A percentile compares a stretch with the other conserved stretches of the same genome.
phyloP scores from a whole-genome alignment of 2,888 invertebrate species.

The Chrysodeixis includens region DNA sequence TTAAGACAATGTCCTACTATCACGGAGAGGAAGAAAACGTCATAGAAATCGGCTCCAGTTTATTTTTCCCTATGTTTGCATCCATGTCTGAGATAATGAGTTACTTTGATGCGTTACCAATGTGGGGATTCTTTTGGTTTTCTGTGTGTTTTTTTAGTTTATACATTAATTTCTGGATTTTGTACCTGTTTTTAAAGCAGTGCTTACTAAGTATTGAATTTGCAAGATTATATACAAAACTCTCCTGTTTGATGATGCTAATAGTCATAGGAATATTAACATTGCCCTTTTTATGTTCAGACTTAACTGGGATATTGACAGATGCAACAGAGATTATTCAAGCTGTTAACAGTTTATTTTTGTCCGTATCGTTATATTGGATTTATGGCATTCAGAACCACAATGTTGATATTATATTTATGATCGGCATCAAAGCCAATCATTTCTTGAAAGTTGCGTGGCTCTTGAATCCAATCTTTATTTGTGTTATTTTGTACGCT shows the following conservation, averaged over 20 bases:
- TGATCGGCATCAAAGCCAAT: constrained; percentile 83
- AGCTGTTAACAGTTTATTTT: constrained; percentile 70
- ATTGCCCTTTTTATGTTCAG: constrained; percentile 79
- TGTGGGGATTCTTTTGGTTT: constrained; percentile 81
- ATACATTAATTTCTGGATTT: constrained; percentile 75
- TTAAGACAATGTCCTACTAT: constrained; percentile 81
- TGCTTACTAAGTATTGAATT: constrained; percentile 58
- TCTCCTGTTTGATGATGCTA: constrained; percentile 62
- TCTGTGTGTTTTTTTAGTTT: constrained; percentile 71
- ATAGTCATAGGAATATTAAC: constrained; percentile 63
- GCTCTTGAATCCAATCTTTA: constrained; percentile 75
- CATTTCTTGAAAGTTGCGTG: constrained; percentile 79
- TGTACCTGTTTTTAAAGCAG: constrained; percentile 72
- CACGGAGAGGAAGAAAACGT: constrained; percentile 81
- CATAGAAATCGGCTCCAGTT: constrained; percentile 71
- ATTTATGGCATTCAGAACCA: constrained; percentile 79
- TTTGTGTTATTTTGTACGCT: constrained; percentile 61
- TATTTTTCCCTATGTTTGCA: constrained; percentile 73
- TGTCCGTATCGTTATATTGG: constrained; percentile 81
- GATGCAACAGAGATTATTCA: constrained; percentile 76
- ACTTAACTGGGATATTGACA: constrained; percentile 71
- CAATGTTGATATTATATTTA: constrained; percentile 81
- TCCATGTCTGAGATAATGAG: constrained; percentile 77
- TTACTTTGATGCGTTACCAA: constrained; percentile 73
- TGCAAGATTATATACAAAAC: constrained; percentile 62